These are phyloP conservation scores for Drosophila chauvacae DNA, from an alignment of 1,140 invertebrate species.

Conservation along the genomic window DNA sequence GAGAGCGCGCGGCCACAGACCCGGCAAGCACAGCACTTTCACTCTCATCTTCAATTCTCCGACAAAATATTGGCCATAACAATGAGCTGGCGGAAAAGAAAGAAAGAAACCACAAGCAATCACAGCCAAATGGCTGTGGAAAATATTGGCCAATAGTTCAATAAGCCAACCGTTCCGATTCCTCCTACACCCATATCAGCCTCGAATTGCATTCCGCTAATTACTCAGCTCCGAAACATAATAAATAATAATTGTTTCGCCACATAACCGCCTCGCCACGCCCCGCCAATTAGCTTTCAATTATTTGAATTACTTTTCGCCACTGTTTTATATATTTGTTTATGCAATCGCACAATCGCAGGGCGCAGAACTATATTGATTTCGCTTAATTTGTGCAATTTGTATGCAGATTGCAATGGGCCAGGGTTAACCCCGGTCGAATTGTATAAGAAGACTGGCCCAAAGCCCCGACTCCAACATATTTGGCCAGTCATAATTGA, in stretches of 20 bases:
- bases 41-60: conserved; percentile 28
- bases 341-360: conserved; percentile 40
- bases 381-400: conserved; percentile 68
- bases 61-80: conserved; percentile 45
- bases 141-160: conserved; percentile 52
- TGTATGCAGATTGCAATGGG: conserved; percentile 66
- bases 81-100: conserved; percentile 28
- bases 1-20: conserved; percentile 17
- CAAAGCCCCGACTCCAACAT: conserved; percentile 8
- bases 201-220: conserved; percentile 30
- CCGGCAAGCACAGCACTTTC: conserved; percentile 45
- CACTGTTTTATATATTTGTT: conserved; percentile 26
- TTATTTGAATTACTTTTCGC: conserved; percentile 32
- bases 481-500: conserved; percentile 60
- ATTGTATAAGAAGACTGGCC: conserved; percentile 28
- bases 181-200: conserved; percentile 19
- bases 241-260: conserved; percentile 31
- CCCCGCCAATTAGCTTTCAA: conserved; percentile 34
- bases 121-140: conserved; percentile 18
- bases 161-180: conserved; percentile 30
- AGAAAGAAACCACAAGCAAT: conserved; percentile 9
- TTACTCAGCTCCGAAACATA: conserved; percentile 16
- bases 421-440: conserved; percentile 42
- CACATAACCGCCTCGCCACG: conserved; percentile 9
- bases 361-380: conserved; percentile 35